Base-by-base conservation (phyloP, 2,797 vertebrate genomes). In the Leuciscus waleckii region DNA sequence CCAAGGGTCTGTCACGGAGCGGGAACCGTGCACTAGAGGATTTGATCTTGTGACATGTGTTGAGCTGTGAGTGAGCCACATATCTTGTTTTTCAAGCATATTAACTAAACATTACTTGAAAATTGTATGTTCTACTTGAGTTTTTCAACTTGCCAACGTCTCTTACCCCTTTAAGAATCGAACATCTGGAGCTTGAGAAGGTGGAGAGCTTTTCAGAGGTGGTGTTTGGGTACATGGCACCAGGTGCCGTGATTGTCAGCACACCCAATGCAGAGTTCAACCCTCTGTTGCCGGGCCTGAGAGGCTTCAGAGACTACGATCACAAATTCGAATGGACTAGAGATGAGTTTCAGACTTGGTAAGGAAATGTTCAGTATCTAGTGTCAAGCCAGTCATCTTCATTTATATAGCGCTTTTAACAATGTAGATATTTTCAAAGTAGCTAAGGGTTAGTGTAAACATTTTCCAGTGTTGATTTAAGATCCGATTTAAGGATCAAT, bases 271-370 rank as follows among this genome's bases (percentile, higher is more conserved):
- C 92, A 1, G 98, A 99, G 51, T 99, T 96, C 91, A 99, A 99
- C 89, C 88, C 92, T 11, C 92, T 98, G 58, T 89, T 99, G 43
- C 94, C 95, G 29, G 90, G 92, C 83, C 85, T 95, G 68, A 88
- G 49, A 0, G 91, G 94, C 29, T 96, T 96, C 87, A 96, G 98
- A 88, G 93, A 98, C 90, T 88, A 89, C 2, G 97, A 99, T 91
- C 98, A 99, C 93, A 99, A 97, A 91, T 99, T 99, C 88, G 98
- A 99, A 90, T 99, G 98, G 98, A 96, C 88, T 85, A 95, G 94
- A 93, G 88, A 82, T 1, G 94, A 99, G 19, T 99, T 99, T 93
- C 95, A 95, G 91, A 94, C 91, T 65, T 99, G 98, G 98, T 99
- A 86, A 90, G 94, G n/a, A 3, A 19, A 69, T 84, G 75, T 86